phyloP scores from a whole-genome alignment of 2,113 vertebrate genomes.

The Apistogramma diplotaenia region DNA sequence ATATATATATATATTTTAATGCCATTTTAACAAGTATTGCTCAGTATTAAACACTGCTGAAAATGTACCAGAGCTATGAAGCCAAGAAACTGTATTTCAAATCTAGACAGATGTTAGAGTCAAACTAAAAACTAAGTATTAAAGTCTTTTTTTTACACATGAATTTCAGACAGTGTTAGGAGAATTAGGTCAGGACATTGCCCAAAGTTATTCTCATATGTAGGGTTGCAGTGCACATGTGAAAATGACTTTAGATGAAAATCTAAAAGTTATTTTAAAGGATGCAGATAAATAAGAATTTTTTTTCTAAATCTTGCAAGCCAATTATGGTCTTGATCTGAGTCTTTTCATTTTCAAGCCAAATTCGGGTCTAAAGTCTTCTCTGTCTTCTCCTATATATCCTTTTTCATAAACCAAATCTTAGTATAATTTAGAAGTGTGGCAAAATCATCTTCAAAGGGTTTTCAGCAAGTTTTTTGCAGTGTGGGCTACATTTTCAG shows the following conservation, averaged over 20 bases:
- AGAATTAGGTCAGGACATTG: not conserved
- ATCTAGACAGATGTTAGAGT: not conserved
- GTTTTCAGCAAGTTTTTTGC: not conserved
- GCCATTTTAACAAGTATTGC: not conserved
- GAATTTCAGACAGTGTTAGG: not conserved
- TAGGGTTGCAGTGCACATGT: accelerated
- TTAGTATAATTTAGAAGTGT: not conserved
- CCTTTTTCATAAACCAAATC: not conserved
- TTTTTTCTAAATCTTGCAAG: not conserved
- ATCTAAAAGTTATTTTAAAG: not conserved
- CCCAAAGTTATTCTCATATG: not conserved
- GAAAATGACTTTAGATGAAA: no score
- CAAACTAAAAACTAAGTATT: not conserved
- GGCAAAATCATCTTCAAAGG: not conserved
- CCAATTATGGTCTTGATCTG: no score
- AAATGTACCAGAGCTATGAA: not conserved
- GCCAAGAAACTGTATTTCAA: accelerated
- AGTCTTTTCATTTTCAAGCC: not conserved
- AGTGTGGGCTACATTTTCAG: not conserved
- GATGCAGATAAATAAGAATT: not conserved
- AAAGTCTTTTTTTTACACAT: not conserved
- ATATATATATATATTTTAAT: not conserved
- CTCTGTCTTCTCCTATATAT: not conserved
- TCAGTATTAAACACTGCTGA: not conserved
- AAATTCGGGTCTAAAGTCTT: not conserved